phyloP scores from a whole-genome alignment of 2,888 invertebrate genomes.

The Agapetus fuscipes region DNA sequence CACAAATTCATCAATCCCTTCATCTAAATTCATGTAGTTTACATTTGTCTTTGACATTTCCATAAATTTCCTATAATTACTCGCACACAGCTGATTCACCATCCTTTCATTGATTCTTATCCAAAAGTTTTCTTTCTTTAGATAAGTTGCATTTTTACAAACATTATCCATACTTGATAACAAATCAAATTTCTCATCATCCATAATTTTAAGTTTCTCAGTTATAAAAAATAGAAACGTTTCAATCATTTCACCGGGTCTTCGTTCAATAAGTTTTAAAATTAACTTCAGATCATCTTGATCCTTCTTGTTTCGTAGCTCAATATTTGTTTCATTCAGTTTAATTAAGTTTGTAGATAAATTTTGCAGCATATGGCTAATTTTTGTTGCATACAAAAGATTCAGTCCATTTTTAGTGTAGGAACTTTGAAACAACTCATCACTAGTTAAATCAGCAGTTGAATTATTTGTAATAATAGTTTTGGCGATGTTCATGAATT shows the following conservation, averaged over 20 bases:
- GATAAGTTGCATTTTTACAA: conserved; percentile 12
- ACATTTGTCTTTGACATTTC: conserved; percentile 1
- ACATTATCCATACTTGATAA: conserved; percentile 9
- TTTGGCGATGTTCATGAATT: conserved; percentile 15
- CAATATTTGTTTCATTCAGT: neutral
- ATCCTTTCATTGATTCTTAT: conserved; percentile 10
- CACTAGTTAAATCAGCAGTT: conserved; percentile 1
- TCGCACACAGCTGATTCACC: conserved; percentile 14
- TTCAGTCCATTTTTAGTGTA: conserved; percentile 12
- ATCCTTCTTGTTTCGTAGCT: neutral
- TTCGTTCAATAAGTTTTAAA: conserved; percentile 11
- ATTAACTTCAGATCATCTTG: conserved; percentile 12
- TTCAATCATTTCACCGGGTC: conserved; percentile 13
- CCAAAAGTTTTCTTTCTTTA: conserved; percentile 7
- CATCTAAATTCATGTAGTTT: conserved; percentile 1
- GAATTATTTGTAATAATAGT: conserved; percentile 7
- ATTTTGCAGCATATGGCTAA: conserved; percentile 11
- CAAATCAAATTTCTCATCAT: conserved; percentile 15
- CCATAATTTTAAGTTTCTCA: conserved; percentile 11
- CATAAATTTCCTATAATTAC: conserved; percentile 12
- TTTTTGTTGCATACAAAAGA: conserved; percentile 11
- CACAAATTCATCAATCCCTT: conserved; percentile 7
- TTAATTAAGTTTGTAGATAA: conserved; percentile 5
- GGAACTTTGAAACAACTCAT: conserved; percentile 9
- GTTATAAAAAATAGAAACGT: conserved; percentile 12